Evolutionary conservation across 92 coral and sea anemone species (phyloP).

Genomic region (Porites evermanni): DNA sequence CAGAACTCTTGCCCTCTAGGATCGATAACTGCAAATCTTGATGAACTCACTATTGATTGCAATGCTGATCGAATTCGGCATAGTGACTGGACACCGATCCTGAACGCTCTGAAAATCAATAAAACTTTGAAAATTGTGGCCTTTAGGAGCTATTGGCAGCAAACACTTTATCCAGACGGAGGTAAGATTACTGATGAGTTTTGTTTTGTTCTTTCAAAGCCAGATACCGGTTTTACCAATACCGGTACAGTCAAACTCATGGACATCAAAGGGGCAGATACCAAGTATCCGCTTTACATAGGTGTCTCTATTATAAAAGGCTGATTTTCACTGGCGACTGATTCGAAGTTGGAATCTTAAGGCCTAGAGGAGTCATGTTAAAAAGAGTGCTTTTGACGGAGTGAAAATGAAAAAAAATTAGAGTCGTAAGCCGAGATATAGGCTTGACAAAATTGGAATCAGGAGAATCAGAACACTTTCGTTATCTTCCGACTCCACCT

Average conservation of each 20-base stretch:
- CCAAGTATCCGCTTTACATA: too few species aligned
- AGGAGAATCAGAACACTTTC: too few species aligned
- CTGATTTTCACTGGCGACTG: too few species aligned
- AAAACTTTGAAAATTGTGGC: slow-evolving; percentile 81
- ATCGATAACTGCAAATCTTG: slow-evolving; percentile 89
- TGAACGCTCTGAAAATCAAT: slow-evolving; percentile 90
- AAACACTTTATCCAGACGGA: slow-evolving; percentile 82
- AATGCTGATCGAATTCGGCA: slow-evolving; percentile 94
- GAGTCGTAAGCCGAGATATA: too few species aligned
- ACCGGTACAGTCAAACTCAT: neutral
- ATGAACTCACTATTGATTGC: slow-evolving; percentile 87
- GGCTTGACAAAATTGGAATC: too few species aligned
- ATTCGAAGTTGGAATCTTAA: too few species aligned
- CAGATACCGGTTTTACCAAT: neutral
- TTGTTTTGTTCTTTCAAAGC: neutral
- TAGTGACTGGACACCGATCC: slow-evolving; percentile 94
- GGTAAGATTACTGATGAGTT: slow-evolving; percentile 42
- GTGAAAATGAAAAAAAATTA: too few species aligned
- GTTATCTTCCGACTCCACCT: too few species aligned
- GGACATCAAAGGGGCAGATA: neutral
- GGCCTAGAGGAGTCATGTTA: too few species aligned
- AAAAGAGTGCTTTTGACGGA: too few species aligned
- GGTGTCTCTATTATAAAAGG: too few species aligned
- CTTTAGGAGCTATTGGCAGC: slow-evolving; percentile 97
- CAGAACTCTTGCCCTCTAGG: slow-evolving; percentile 97